A percentile compares a stretch with the other conserved stretches of the same genome.
Conservation (phyloP, 2,888 invertebrate genomes). For the Rugalucina vietnamica region DNA sequence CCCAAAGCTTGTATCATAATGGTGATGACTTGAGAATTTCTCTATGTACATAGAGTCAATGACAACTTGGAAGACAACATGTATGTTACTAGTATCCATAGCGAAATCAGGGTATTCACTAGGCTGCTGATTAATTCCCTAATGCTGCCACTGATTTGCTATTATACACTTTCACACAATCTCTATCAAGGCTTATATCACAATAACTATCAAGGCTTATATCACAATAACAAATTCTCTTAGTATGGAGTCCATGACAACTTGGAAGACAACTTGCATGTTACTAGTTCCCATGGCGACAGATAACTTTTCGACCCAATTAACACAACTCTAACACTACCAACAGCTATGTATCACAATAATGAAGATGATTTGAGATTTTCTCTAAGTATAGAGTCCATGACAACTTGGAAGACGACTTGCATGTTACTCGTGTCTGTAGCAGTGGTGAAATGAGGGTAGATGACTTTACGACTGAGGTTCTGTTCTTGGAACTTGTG, state of each 20-base stretch:
- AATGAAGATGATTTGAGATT: conserved; percentile 85
- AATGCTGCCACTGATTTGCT: no score
- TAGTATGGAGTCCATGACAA: conserved; percentile 88
- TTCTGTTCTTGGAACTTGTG: conserved; percentile 87
- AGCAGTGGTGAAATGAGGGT: conserved; percentile 89
- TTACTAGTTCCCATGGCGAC: conserved; percentile 89
- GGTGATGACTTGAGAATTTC: no score
- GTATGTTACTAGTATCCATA: conserved; percentile 88
- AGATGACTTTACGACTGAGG: conserved; percentile 86
- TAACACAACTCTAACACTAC: no score
- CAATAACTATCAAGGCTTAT: conserved; percentile 81
- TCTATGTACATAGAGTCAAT: conserved; percentile 88
- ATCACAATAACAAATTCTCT: conserved; percentile 87
- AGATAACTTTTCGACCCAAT: no score
- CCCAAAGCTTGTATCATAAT: conserved; percentile 86
- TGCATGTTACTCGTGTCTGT: conserved; percentile 89
- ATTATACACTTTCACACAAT: no score
- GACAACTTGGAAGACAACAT: conserved; percentile 88
- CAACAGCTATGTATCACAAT: conserved; percentile 63
- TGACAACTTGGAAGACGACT: conserved; percentile 88
- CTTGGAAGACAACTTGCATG: conserved; percentile 88
- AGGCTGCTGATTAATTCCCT: no score
- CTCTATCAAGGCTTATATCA: no score
- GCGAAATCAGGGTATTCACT: no score
- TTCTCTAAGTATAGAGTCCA: conserved; percentile 88